A percentile compares a stretch with the other conserved stretches of the same genome.
phyloP scores from a whole-genome alignment of 2,888 invertebrate species.

The Lobophora halterata region DNA sequence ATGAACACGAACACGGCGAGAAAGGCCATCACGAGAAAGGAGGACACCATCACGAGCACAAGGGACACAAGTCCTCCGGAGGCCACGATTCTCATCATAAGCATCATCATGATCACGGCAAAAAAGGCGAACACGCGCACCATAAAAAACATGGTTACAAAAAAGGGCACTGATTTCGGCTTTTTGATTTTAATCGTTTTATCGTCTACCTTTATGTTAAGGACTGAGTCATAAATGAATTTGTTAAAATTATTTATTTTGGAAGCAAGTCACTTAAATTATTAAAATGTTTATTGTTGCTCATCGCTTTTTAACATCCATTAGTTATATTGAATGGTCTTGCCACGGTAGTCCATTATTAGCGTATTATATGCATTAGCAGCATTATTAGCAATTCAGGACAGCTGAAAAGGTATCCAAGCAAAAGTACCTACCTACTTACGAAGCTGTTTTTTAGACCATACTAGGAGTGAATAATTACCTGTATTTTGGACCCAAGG shows the following conservation, averaged over 20 bases:
- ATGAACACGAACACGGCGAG: constrained; percentile 89
- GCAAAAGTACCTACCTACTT: no score
- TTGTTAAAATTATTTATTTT: constrained; percentile 13
- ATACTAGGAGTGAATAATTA: no score
- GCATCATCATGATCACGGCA: constrained; percentile 87
- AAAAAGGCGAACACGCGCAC: constrained; percentile 89
- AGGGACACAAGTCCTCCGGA: constrained; percentile 88
- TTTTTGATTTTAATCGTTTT: constrained; percentile 11
- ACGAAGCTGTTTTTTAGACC: no score
- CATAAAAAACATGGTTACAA: constrained; percentile 89
- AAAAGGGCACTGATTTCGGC: constrained; percentile 63
- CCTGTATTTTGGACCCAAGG: no score
- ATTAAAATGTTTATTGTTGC: no score
- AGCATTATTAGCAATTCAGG: no score
- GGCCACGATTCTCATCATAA: constrained; percentile 89
- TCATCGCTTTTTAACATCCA: no score
- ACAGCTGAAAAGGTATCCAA: no score
- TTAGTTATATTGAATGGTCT: no score
- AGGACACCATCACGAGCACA: constrained; percentile 88
- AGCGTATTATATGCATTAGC: no score
- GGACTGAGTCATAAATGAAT: constrained; percentile 23
- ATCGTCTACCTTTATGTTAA: constrained; percentile 16
- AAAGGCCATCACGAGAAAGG: constrained; percentile 91
- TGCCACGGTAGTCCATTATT: no score
- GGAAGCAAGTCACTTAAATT: no score